Percentiles rank a stretch among this genome's conserved stretches.
Conservation (phyloP, 30 jellyfish, hydroid and myxozoan genomes). For the Cassiopea xamachana region DNA sequence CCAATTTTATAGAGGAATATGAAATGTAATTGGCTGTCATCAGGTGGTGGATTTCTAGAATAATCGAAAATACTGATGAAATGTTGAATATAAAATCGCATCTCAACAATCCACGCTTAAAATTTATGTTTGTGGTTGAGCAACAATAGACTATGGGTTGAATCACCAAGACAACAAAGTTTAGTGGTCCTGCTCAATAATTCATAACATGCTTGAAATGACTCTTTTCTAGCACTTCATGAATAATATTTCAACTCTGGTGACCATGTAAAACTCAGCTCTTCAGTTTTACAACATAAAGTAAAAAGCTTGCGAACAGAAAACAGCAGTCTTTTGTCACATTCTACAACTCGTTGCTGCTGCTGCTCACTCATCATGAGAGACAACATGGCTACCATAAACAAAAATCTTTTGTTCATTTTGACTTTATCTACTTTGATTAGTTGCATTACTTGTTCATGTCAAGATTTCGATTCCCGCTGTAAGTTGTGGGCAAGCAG, state of each 20-base stretch:
- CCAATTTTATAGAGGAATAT: no score
- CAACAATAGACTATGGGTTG: background rate
- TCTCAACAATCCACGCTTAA: conserved; percentile 16
- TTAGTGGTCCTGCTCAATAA: background rate
- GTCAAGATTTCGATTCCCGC: conserved; percentile 63
- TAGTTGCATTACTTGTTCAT: background rate
- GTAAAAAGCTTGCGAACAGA: background rate
- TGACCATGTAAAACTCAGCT: no score
- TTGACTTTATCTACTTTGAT: background rate
- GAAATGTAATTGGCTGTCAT: no score
- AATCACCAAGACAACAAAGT: background rate
- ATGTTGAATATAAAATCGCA: no score
- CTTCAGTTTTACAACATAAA: background rate
- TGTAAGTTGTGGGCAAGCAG: conserved; percentile 51
- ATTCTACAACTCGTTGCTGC: background rate
- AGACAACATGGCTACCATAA: conserved; percentile 12
- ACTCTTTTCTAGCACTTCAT: background rate
- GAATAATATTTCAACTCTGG: background rate
- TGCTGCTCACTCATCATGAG: background rate
- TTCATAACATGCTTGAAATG: background rate
- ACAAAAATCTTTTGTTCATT: background rate
- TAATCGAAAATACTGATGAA: no score
- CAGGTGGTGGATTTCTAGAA: no score
- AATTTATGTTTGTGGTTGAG: conserved; percentile 7
- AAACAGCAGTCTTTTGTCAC: background rate